phyloP scores from a whole-genome alignment of 2,797 vertebrate species.

The Pseudochromis fuscus region DNA sequence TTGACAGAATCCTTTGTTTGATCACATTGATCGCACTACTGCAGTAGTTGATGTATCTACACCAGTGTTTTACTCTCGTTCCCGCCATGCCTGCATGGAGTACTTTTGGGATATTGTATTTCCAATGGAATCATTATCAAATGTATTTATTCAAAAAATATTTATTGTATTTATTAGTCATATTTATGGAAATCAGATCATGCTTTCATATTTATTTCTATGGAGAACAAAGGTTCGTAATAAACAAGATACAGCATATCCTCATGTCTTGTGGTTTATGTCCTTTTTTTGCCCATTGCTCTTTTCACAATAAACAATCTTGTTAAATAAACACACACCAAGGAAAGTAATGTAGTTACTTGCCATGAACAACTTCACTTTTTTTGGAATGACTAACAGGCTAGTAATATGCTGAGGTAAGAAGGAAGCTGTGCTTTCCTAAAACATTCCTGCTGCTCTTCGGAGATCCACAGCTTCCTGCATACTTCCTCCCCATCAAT shows the following conservation, averaged over 20 bases:
- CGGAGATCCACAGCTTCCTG: constrained; percentile 63
- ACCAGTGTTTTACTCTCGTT: constrained; percentile 47
- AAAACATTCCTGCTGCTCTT: constrained; percentile 75
- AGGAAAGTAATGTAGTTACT: constrained; percentile 26
- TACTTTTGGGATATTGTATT: constrained; percentile 48
- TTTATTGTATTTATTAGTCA: constrained; percentile 80
- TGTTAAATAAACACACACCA: background rate
- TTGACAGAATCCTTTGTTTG: constrained; percentile 25
- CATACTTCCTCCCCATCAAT: constrained; percentile 49
- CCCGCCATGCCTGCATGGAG: constrained; percentile 8
- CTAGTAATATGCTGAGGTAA: constrained; percentile 47
- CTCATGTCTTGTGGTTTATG: constrained; percentile 15
- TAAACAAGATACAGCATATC: constrained; percentile 31
- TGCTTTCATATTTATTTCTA: constrained; percentile 8
- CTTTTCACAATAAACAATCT: constrained; percentile 23
- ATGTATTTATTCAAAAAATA: constrained; percentile 66
- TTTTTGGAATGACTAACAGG: constrained; percentile 42
- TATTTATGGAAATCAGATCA: constrained; percentile 62
- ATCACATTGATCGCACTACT: constrained; percentile 78
- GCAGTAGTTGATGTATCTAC: constrained; percentile 12
- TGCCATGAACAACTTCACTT: constrained; percentile 48
- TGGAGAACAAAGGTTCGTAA: constrained; percentile 27
- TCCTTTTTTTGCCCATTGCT: background rate
- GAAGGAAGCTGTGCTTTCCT: constrained; percentile 86
- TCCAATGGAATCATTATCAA: constrained; percentile 56